Percentiles rank a stretch among this genome's conserved stretches.
Evolutionary conservation across 2,113 vertebrate species (phyloP).

Genomic region (Pangasianodon hypophthalmus): DNA sequence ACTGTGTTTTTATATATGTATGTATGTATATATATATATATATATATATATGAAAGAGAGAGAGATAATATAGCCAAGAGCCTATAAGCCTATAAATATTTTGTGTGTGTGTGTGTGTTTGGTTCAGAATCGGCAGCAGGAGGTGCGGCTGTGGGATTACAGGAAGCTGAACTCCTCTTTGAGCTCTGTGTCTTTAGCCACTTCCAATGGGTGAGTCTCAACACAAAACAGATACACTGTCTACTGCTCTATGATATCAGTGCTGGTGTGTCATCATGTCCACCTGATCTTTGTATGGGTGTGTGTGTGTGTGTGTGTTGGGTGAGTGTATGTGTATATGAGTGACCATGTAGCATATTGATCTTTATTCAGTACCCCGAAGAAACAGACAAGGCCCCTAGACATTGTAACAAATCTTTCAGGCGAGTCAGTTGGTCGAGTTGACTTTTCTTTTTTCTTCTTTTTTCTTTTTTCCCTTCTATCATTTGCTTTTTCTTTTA

Average conservation of each 20-base stretch:
- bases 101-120: neutral
- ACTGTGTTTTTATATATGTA: neutral
- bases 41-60: too few species aligned
- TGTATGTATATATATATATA: too few species aligned
- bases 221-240: neutral
- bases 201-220: constrained; percentile 84
- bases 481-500: neutral
- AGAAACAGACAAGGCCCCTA: neutral
- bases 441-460: too few species aligned
- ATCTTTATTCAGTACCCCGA: neutral
- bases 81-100: too few species aligned
- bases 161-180: constrained; percentile 75
- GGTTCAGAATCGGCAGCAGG: constrained; percentile 71
- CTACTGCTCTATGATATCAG: neutral
- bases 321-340: neutral
- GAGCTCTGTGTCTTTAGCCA: constrained; percentile 76
- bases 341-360: neutral
- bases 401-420: neutral
- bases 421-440: neutral
- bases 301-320: neutral
- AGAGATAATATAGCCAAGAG: too few species aligned
- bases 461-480: neutral
- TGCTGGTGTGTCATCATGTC: neutral
- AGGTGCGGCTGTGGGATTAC: constrained; percentile 88
- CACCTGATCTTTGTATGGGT: neutral